phyloP scores from a whole-genome alignment of 1,140 invertebrate genomes.

The Saccostrea cuccullata region DNA sequence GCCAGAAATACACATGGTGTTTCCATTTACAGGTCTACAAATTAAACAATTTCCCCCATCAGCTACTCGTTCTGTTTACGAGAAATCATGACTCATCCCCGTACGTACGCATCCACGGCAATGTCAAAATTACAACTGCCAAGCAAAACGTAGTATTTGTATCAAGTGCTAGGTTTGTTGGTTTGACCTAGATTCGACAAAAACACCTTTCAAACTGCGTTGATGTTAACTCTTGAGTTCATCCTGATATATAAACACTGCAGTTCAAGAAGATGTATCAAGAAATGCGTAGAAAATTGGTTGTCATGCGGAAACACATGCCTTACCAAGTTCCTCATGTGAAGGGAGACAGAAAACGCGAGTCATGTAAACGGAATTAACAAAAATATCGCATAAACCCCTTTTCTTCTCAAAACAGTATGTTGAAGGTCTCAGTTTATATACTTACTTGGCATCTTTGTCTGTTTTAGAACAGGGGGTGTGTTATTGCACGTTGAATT shows the following conservation, averaged over 20 bases:
- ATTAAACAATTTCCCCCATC: conserved; percentile 18
- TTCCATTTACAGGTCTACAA: not conserved
- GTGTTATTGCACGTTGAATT: not conserved
- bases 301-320: not conserved
- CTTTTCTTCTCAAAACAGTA: not conserved
- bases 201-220: not conserved
- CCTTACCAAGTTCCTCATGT: not conserved
- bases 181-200: conserved; percentile 6
- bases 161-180: conserved; percentile 4
- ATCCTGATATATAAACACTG: not conserved
- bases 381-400: not conserved
- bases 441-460: not conserved
- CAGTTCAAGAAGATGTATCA: not conserved
- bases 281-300: no score
- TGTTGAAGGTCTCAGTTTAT: not conserved
- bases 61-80: not conserved
- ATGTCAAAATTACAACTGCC: conserved; percentile 29
- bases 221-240: not conserved
- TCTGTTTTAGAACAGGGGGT: not conserved
- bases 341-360: not conserved
- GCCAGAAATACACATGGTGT: conserved; percentile 11
- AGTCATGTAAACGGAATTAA: not conserved
- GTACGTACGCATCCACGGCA: not conserved
- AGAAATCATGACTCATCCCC: not conserved
- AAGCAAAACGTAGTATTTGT: not conserved